Evolutionary conservation across 1,140 invertebrate species (phyloP), one percentile per base, ranked within the genome.

Genomic region (Eumaeus atala): DNA sequence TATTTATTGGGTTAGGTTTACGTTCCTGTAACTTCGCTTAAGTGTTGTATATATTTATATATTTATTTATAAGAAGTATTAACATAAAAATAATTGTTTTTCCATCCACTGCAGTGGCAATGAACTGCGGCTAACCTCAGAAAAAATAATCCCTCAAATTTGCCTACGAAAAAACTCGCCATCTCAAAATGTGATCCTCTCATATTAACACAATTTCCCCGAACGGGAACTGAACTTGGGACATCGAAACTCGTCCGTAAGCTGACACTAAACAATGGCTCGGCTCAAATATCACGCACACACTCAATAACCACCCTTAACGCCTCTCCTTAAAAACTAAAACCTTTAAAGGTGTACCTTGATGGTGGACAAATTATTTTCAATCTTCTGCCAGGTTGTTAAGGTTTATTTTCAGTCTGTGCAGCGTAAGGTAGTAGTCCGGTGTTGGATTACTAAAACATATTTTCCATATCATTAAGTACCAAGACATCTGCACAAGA

Each of bases 231-330:
- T 67, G 67, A 73, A 73, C 72, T 73, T 74, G 59, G 72, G 69
- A 74, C 74, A 83, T 83, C 69, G 70, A 81, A 73, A 77, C 74
- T 71, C n/a, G n/a, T n/a, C 68, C 56, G 81, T 75, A 84, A 84
- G 69, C 67, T 58, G 78, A 82, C 72, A 82, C 75, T 79, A 79
- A 77, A 80, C 75, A 75, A 74, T 76, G 77, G 78, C 78, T 73
- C 66, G 70, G 59, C 56, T 74, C 66, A 66, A 70, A 66, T 65
- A 68, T 53, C 58, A 67, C 40, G 42, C 54, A 67, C 40, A 40
- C 54, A 28, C 21, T 28, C 6, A 49, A 70, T 70, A 62, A 56
- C 12, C 54, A 49, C 55, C 61, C 54, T 68, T 73, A 66, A 42
- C 28, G 35, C 47, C 37, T 38, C 33, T 40, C 7, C 44, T 59